Evolutionary conservation across 2,888 invertebrate species (phyloP), one percentile per base, ranked within the genome.

Genomic region (Mimumesa dahlbomi): DNA sequence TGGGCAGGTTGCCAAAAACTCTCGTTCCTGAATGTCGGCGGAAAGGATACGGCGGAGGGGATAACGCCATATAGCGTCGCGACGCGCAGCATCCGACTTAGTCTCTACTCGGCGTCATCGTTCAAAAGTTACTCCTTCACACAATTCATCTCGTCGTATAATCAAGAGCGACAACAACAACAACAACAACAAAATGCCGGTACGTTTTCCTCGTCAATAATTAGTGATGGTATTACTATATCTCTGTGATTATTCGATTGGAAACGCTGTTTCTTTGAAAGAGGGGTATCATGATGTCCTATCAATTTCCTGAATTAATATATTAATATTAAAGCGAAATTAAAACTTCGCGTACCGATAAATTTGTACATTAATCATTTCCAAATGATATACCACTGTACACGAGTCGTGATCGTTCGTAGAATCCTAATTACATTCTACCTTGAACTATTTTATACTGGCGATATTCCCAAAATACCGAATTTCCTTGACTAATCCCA

Each of bases 31-130:
- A 73, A 79, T 75, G 77, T 77, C 77, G 67, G 66, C 38, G 64
- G 57, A 68, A 75, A 75, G 64, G 67, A 68, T 70, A 61, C 57
- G n/a, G 64, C 76, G 86, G 89, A 85, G 89, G 89, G 89, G 89
- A 85, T 85, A 85, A 88, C 87, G 89, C 88, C 86, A 90, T 91
- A 90, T 90, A 90, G 87, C 91, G 90, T 90, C 91, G 90, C 90
- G 91, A 91, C 91, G 91, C 89, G 73, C 80, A 50, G 75, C 70
- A 65, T 86, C 77, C 79, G 82, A 85, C 83, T 88, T 89, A 88
- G 89, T 89, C 85, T 84, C 78, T 73, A 78, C 81, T 77, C 83
- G 80, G 78, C 80, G 76, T 81, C 83, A 85, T 81, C 82, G 79
- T 85, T 85, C 81, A 82, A 84, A 83, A 83, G 73, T 81, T 66